Percentiles rank a stretch among this genome's conserved stretches.
Evolutionary conservation across 2,113 vertebrate species (phyloP).

Genomic region (Ictidomys tridecemlineatus): DNA sequence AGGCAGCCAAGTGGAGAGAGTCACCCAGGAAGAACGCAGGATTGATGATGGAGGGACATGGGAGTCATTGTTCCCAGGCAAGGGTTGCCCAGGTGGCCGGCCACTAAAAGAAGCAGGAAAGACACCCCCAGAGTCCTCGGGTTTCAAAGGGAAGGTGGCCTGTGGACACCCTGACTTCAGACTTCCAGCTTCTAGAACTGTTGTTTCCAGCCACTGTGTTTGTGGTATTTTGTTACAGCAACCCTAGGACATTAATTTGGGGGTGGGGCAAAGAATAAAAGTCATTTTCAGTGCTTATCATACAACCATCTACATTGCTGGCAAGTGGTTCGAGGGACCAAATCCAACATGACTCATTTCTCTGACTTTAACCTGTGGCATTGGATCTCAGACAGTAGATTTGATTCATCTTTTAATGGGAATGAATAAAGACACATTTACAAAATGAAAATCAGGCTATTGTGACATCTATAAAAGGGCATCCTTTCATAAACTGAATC

Average conservation of each 20-base stretch:
- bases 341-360: slow-evolving; percentile 71
- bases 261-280: background rate
- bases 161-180: background rate
- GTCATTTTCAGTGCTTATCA: slow-evolving; percentile 10
- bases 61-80: background rate
- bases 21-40: background rate
- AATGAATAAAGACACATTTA: slow-evolving; percentile 47
- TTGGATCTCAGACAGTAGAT: slow-evolving; percentile 15
- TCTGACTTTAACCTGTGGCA: slow-evolving; percentile 57
- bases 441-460: slow-evolving; percentile 56
- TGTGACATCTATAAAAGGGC: slow-evolving; percentile 56
- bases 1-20: background rate
- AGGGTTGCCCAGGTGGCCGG: background rate
- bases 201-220: background rate
- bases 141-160: background rate
- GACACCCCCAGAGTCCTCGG: accelerated
- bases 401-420: slow-evolving; percentile 44
- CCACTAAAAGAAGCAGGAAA: background rate
- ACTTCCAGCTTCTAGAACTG: background rate
- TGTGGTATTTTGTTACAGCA: background rate
- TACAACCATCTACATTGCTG: slow-evolving; percentile 3
- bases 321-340: slow-evolving; percentile 32
- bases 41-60: background rate
- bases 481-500: slow-evolving; percentile 33
- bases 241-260: background rate